Conservation (phyloP, 2,888 invertebrate genomes). For the Ichneumoninae sp. region DNA sequence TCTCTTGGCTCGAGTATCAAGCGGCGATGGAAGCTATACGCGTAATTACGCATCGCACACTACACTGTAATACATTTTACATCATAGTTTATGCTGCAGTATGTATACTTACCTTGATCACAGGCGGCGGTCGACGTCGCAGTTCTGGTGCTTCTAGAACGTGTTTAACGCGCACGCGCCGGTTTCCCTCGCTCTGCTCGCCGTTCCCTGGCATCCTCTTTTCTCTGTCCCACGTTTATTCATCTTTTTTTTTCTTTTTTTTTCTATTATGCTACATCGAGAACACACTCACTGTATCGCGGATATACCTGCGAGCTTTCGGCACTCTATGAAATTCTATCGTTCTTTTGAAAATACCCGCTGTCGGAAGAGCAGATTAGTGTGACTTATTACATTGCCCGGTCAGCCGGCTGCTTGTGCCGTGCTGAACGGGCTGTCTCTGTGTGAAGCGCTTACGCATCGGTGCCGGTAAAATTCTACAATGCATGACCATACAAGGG, state of each 20-base stretch:
- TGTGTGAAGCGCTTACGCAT: background rate
- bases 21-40: background rate
- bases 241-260: conserved; percentile 10
- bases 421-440: background rate
- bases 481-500: background rate
- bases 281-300: background rate
- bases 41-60: conserved; percentile 18
- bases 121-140: conserved; percentile 13
- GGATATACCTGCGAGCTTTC: background rate
- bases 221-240: conserved; percentile 14
- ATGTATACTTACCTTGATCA: conserved; percentile 18
- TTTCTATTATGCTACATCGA: background rate
- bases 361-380: background rate
- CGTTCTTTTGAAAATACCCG: background rate
- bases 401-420: conserved; percentile 4
- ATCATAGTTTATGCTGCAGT: conserved; percentile 4
- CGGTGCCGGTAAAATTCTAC: background rate
- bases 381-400: conserved; percentile 16
- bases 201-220: background rate
- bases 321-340: background rate
- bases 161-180: conserved; percentile 44
- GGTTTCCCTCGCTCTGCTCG: conserved; percentile 42
- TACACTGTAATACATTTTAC: conserved; percentile 7
- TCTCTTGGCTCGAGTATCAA: background rate
- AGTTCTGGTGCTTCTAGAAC: conserved; percentile 64